Conservation (phyloP, 2,797 vertebrate species). For the Mallotus villosus region DNA sequence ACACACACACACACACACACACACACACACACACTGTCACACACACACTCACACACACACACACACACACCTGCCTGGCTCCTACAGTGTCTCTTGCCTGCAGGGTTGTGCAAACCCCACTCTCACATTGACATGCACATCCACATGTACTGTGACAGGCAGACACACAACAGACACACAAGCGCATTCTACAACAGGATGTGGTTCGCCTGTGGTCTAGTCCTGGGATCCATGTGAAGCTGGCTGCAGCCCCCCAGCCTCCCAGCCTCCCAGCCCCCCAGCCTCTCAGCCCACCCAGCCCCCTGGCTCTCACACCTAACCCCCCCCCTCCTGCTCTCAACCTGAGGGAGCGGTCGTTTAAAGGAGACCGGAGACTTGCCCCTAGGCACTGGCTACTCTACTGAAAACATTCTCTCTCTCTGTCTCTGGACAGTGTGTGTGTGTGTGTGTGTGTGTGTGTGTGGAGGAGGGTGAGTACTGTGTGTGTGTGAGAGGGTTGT, state of each 20-base stretch:
- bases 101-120: neutral
- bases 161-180: conserved; percentile 8
- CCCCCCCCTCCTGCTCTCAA: neutral
- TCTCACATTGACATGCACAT: conserved; percentile 22
- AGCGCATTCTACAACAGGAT: conserved; percentile 16
- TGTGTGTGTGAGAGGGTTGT: neutral
- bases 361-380: neutral
- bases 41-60: neutral
- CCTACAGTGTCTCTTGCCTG: neutral
- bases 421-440: no score
- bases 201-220: conserved; percentile 16
- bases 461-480: conserved; percentile 24
- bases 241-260: neutral
- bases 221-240: neutral
- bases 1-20: no score
- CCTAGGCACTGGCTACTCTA: neutral
- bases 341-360: neutral
- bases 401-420: neutral
- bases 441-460: neutral
- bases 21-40: neutral
- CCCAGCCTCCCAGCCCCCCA: neutral
- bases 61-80: neutral
- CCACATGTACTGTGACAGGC: neutral
- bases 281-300: neutral
- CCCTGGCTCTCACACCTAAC: neutral